Conservation (phyloP, 2,888 invertebrate genomes). For the Drosophila longiperda region DNA sequence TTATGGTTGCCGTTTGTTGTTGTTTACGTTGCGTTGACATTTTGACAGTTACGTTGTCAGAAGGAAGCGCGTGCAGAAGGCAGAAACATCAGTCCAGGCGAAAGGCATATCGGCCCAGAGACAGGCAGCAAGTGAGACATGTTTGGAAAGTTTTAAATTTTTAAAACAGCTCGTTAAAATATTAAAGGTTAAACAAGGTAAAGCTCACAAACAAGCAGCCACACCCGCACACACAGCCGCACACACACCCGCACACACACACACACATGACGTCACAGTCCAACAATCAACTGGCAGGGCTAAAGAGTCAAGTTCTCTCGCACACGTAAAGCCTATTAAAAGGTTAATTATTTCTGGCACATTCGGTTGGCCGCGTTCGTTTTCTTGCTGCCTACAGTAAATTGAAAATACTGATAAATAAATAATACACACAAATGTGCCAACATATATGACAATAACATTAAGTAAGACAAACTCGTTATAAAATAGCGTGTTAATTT, state of each 20-base stretch:
- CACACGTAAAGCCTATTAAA: slow-evolving; percentile 57
- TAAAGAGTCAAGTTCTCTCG: slow-evolving; percentile 23
- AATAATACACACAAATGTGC: slow-evolving; percentile 11
- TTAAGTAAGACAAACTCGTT: slow-evolving; percentile 5
- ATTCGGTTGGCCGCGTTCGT: slow-evolving; percentile 67
- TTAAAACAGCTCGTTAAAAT: slow-evolving; percentile 80
- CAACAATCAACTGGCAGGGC: slow-evolving; percentile 11
- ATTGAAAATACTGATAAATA: slow-evolving; percentile 19
- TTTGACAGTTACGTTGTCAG: slow-evolving; percentile 71
- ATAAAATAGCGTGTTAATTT: background rate
- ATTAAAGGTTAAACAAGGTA: slow-evolving; percentile 71
- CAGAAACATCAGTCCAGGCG: slow-evolving; percentile 53
- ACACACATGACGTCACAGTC: slow-evolving; percentile 6
- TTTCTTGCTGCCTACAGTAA: slow-evolving; percentile 27
- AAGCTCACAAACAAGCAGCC: slow-evolving; percentile 29
- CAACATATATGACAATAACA: background rate
- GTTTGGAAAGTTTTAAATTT: slow-evolving; percentile 79
- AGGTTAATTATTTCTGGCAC: slow-evolving; percentile 79
- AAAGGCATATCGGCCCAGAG: slow-evolving; percentile 13
- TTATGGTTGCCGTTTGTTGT: slow-evolving; percentile 35
- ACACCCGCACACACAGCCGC: slow-evolving; percentile 20
- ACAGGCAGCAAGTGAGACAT: slow-evolving; percentile 55
- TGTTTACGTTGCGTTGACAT: slow-evolving; percentile 73
- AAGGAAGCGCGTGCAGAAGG: slow-evolving; percentile 41
- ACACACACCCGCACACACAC: slow-evolving; percentile 4